A percentile compares a stretch with the other conserved stretches of the same genome.
phyloP scores from a whole-genome alignment of 2,797 vertebrate genomes.

The Mustela erminea region DNA sequence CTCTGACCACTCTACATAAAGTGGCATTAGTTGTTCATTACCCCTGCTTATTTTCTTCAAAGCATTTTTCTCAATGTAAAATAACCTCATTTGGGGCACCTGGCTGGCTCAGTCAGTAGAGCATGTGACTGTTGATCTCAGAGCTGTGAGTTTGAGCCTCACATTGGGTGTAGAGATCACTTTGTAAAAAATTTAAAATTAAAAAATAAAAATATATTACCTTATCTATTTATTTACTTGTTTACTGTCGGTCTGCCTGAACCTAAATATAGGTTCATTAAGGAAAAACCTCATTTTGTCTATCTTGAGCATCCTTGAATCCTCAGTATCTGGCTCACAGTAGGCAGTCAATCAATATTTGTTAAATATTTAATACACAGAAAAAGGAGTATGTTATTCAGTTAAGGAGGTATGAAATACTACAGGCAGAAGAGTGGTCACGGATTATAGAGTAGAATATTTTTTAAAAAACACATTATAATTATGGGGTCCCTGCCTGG shows the following conservation, averaged over 20 bases:
- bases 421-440: neutral
- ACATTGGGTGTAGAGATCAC: neutral
- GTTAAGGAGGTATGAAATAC: neutral
- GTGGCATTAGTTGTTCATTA: neutral
- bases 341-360: neutral
- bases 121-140: neutral
- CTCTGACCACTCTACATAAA: neutral
- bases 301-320: neutral
- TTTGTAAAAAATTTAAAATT: neutral
- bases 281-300: conserved; percentile 6
- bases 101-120: neutral
- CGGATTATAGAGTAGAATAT: neutral
- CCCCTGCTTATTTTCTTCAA: conserved; percentile 38
- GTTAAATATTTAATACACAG: conserved; percentile 16
- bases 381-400: neutral
- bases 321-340: neutral
- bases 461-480: neutral
- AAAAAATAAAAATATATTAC: neutral
- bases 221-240: neutral
- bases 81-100: neutral
- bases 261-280: neutral
- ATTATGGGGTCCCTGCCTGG: neutral
- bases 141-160: neutral
- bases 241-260: conserved; percentile 7
- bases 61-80: conserved; percentile 14